Base-by-base conservation (phyloP, 2,797 vertebrate genomes). In the Chloroceryle inda region DNA sequence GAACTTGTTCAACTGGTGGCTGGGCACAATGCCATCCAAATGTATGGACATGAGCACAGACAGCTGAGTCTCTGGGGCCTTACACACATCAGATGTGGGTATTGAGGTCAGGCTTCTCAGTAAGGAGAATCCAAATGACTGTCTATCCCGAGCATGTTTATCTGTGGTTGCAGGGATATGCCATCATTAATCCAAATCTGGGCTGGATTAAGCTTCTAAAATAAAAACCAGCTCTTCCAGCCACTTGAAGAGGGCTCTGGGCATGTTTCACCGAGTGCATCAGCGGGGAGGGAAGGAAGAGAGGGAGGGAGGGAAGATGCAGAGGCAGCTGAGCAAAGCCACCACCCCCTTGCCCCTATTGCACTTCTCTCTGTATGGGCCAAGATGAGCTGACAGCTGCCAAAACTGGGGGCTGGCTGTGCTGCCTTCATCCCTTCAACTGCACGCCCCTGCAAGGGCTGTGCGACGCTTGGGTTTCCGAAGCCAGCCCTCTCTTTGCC, bases 181-280 rank as follows among this genome's bases (percentile, higher is more conserved):
- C 94, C 94, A 79, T 93, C 85, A 86, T 89, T 96, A 96, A 95
- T 73, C 92, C 85, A 92, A 95, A 96, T 71, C 96, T 97, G 97
- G 96, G 79, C 91, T 12, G 10, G 87, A 97, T 98, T 98, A 98
- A 91, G 89, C 94, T 96, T 95, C 64, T 80, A 85, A 98, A 98
- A 98, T 97, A 94, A 96, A 97, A 98, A 98, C 19, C 97, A 98
- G 96, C 92, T 93, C 93, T 94, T 58, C 67, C 63, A 94, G 85
- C 94, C 96, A 95, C 88, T 96, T 95, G 93, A 96, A 94, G 92
- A 94, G 88, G 58, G 49, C 50, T 73, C 5, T 26, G 84, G 79
- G 67, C 74, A 23, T 58, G 49, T 81, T 83, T 77, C 96, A 86
- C 53, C 7, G 62, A 76, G 73, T 42, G 35, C 56, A 69, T 72